Evolutionary conservation across 2,888 invertebrate genomes (phyloP).

Genomic region (Drosophila testacea): DNA sequence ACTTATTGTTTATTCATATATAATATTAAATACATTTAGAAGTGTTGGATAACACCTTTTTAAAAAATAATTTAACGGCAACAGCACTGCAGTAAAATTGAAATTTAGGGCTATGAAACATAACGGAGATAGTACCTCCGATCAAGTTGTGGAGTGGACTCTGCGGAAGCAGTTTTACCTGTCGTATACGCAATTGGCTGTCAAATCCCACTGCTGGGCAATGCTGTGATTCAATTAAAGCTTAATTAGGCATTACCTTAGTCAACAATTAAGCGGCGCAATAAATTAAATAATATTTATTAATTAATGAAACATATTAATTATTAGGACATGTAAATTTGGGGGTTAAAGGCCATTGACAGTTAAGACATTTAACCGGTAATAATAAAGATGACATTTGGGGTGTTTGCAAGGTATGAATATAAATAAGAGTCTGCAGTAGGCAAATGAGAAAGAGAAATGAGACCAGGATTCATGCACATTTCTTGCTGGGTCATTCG

Average conservation of each 20-base stretch:
- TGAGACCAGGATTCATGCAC: conserved; percentile 26
- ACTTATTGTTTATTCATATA: too few species aligned
- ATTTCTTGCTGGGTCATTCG: conserved; percentile 41
- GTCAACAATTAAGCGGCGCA: background rate
- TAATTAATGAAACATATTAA: background rate
- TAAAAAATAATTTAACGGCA: too few species aligned
- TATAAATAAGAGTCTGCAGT: conserved; percentile 6
- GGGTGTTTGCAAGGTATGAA: background rate
- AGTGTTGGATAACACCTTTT: too few species aligned
- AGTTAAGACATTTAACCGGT: conserved; percentile 7
- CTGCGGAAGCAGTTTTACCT: too few species aligned
- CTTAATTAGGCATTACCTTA: background rate
- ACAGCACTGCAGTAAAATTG: too few species aligned
- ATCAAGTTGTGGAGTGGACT: too few species aligned
- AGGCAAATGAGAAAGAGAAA: background rate
- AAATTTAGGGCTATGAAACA: too few species aligned
- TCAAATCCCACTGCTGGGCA: too few species aligned
- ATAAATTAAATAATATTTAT: background rate
- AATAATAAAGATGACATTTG: background rate
- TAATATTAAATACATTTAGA: too few species aligned
- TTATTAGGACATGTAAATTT: background rate
- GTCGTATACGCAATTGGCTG: too few species aligned
- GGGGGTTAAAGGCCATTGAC: conserved; percentile 1
- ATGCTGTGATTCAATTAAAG: too few species aligned
- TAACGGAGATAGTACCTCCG: too few species aligned